Percentiles rank a stretch among this genome's conserved stretches.
Evolutionary conservation across 2,797 vertebrate species (phyloP).

Genomic region (Pitangus sulphuratus): DNA sequence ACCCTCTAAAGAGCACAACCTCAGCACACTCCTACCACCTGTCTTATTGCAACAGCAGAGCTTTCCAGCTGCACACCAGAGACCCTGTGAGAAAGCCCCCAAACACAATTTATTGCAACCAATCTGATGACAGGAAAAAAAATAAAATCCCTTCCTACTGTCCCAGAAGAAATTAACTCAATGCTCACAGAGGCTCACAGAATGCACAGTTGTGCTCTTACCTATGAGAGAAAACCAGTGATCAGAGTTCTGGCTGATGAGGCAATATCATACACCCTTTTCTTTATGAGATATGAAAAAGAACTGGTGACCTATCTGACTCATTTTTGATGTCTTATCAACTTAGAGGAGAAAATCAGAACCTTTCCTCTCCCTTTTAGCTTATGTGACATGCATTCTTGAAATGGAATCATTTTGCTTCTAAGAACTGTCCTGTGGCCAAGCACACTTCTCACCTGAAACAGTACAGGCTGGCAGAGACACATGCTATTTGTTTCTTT

Average conservation of each 20-base stretch:
- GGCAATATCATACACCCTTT: neutral
- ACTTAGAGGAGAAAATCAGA: neutral
- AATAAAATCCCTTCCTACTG: neutral
- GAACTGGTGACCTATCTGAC: neutral
- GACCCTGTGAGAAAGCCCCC: neutral
- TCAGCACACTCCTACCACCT: neutral
- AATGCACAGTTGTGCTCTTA: neutral
- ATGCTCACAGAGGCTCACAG: neutral
- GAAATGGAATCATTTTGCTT: neutral
- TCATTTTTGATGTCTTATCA: neutral
- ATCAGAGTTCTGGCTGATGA: neutral
- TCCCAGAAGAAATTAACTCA: neutral
- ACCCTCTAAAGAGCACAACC: neutral
- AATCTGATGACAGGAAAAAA: neutral
- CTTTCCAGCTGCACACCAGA: neutral
- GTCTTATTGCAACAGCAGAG: neutral
- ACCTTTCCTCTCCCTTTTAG: neutral
- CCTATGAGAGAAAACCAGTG: neutral
- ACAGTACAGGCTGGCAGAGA: neutral
- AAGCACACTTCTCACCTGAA: neutral
- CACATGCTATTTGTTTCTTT: neutral
- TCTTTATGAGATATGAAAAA: neutral
- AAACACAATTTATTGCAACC: neutral
- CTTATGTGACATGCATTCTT: neutral
- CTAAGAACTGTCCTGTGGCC: neutral